phyloP scores from a whole-genome alignment of 1,140 invertebrate genomes.

The Berghia stephanieae region DNA sequence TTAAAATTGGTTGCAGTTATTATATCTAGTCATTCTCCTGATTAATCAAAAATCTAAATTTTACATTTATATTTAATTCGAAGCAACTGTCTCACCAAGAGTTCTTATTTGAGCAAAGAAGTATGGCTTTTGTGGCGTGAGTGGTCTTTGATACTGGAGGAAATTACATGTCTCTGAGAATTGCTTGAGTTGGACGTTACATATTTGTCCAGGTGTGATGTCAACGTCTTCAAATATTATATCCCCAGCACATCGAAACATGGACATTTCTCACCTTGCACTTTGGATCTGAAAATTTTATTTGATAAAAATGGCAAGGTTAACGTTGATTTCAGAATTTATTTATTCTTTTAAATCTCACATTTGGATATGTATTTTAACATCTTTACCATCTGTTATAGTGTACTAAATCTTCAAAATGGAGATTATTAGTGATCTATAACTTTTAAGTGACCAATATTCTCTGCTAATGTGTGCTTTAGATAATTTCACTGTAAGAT shows the following conservation, averaged over 20 bases:
- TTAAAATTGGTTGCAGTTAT: too few species aligned
- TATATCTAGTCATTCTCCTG: too few species aligned
- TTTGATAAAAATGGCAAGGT: background rate
- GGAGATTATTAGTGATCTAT: background rate
- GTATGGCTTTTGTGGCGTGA: constrained; percentile 59
- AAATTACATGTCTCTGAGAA: constrained; percentile 61
- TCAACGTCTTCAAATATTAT: constrained; percentile 56
- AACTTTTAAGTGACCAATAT: too few species aligned
- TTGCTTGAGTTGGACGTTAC: constrained; percentile 57
- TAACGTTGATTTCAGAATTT: background rate
- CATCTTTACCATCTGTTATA: background rate
- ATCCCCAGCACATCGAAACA: constrained; percentile 60
- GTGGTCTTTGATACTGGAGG: constrained; percentile 58
- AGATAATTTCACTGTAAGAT: too few species aligned
- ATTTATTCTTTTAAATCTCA: too few species aligned
- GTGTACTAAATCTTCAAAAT: background rate
- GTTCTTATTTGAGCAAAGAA: constrained; percentile 61
- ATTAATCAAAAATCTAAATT: background rate
- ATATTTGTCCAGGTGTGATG: constrained; percentile 53
- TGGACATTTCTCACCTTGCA: constrained; percentile 26
- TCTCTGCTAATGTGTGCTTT: too few species aligned
- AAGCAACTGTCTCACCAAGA: constrained; percentile 48
- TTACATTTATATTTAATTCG: background rate
- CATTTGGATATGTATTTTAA: background rate
- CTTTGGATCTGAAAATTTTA: background rate